Evolutionary conservation across 2,113 vertebrate species (phyloP).

Genomic region (Gadus macrocephalus): DNA sequence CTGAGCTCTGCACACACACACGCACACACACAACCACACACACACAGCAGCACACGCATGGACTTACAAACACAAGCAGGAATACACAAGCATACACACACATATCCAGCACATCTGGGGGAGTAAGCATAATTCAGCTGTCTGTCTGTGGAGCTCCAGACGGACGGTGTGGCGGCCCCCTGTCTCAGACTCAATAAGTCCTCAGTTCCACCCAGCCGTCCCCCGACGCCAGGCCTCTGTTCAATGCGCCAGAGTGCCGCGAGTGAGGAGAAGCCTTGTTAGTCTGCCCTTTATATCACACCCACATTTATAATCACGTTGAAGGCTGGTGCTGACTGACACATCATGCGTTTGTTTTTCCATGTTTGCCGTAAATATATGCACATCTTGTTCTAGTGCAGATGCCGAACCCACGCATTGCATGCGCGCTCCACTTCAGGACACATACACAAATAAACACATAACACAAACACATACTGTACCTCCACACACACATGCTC

Average conservation of each 20-base stretch:
- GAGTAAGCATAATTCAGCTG: constrained; percentile 54
- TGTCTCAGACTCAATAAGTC: constrained; percentile 55
- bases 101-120: constrained; percentile 25
- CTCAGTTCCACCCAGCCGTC: constrained; percentile 37
- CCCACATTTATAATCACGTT: not conserved
- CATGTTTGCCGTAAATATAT: no score
- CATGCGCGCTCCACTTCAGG: no score
- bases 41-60: no score
- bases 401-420: no score
- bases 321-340: not conserved
- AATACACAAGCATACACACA: no score
- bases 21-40: not conserved
- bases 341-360: not conserved
- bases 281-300: constrained; percentile 23
- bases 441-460: no score
- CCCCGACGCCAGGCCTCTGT: constrained; percentile 3
- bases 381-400: no score
- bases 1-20: constrained; percentile 20
- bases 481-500: no score
- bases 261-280: constrained; percentile 54
- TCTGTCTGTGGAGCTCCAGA: constrained; percentile 49
- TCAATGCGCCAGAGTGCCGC: constrained; percentile 48
- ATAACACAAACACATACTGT: no score
- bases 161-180: constrained; percentile 45
- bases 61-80: no score